These are phyloP conservation scores for Xenotilapia caudafasciata DNA, from an alignment of 2,113 vertebrate species.

Conservation along the genomic window DNA sequence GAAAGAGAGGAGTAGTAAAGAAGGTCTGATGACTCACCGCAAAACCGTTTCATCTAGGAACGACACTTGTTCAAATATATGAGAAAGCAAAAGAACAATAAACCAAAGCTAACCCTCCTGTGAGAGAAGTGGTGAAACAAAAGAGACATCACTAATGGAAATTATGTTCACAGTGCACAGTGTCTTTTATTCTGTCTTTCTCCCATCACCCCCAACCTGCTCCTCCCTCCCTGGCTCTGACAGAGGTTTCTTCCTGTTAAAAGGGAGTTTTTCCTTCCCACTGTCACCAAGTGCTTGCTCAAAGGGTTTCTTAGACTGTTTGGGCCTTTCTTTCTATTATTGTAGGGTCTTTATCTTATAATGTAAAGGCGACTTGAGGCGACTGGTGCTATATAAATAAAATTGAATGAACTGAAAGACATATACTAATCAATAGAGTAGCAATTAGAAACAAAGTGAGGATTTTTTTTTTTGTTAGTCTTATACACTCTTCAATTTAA, in stretches of 20 bases:
- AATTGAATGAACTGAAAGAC: background rate
- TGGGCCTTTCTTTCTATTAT: background rate
- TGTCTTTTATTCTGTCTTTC: background rate
- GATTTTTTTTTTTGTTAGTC: background rate
- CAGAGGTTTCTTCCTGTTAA: background rate
- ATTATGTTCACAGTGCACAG: background rate
- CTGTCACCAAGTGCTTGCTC: background rate
- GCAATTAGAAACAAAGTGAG: background rate
- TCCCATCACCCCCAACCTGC: background rate
- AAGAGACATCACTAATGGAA: background rate
- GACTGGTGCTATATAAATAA: background rate
- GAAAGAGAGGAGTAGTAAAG: background rate
- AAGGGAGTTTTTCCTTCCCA: background rate
- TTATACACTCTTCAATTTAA: background rate
- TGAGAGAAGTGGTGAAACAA: constrained; percentile 10
- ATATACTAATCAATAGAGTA: background rate
- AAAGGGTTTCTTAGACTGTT: background rate
- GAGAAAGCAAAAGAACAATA: constrained; percentile 28
- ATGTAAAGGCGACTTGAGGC: background rate
- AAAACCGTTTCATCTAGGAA: constrained; percentile 35
- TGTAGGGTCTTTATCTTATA: background rate
- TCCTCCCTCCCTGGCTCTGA: background rate
- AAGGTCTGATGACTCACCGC: constrained; percentile 45
- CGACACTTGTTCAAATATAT: constrained; percentile 38
- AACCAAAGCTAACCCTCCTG: constrained; percentile 4